Evolutionary conservation across 2,888 invertebrate genomes (phyloP), one percentile per base, ranked within the genome.

Genomic region (Agrilus mali): DNA sequence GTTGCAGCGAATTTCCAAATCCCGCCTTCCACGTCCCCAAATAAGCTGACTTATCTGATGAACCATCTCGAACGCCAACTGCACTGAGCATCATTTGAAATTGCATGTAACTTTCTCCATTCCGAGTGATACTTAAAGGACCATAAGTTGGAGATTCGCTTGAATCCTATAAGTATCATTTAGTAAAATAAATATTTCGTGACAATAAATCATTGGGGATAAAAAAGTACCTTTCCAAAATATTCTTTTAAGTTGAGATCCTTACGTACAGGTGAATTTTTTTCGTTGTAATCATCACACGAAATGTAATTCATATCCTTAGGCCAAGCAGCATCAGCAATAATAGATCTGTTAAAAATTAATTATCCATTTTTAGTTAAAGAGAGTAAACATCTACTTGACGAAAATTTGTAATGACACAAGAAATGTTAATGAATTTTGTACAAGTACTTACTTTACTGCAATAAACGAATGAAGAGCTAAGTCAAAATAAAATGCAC

Each of bases 401-500:
- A n/a, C n/a, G n/a, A n/a, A n/a, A n/a, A n/a, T n/a, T n/a, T n/a
- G n/a, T n/a, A n/a, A n/a, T n/a, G n/a, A n/a, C n/a, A n/a, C n/a
- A n/a, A n/a, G n/a, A n/a, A n/a, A n/a, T n/a, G n/a, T n/a, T n/a
- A n/a, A n/a, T n/a, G n/a, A n/a, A n/a, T n/a, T n/a, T n/a, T n/a
- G 37, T 17, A 13, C n/a, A 16, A 38, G 33, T n/a, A 33, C 71
- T 71, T 73, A 84, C 85, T 80, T 83, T 50, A 86, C 70, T 7
- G 85, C 75, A 53, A 83, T 65, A 57, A 86, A 78, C 4, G 85
- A 77, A 52, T 82, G 71, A 45, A 86, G 64, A 17, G 83, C 78
- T 48, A 93, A 66, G 66, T 94, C 93, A 65, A 89, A 92, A 67
- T 92, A 90, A 66, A 93, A 92, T 5, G 86, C 84, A 1, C 85